phyloP scores from a whole-genome alignment of 2,113 vertebrate genomes.

The Xenus cinereus region DNA sequence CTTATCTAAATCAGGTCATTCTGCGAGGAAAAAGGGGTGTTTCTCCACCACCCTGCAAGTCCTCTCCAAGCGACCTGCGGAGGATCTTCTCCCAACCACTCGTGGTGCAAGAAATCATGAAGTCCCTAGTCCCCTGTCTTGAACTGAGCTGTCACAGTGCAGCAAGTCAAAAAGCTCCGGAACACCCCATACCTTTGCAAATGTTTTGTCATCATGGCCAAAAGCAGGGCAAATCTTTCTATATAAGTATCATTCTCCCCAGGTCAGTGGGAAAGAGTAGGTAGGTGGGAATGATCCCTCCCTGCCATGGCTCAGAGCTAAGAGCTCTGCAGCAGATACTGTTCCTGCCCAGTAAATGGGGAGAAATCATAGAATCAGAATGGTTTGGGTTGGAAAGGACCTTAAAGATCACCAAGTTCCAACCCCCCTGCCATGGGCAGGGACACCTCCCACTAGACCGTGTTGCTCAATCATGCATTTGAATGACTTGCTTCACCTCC shows the following conservation, averaged over 20 bases:
- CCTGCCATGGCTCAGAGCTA: neutral
- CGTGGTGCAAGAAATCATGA: rapidly evolving
- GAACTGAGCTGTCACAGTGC: neutral
- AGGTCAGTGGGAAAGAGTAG: neutral
- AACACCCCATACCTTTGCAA: neutral
- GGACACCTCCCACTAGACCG: neutral
- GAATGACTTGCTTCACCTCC: neutral
- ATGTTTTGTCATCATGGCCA: neutral
- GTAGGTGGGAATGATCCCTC: neutral
- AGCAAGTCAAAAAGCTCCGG: neutral
- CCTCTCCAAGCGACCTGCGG: too few species aligned
- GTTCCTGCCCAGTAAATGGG: neutral
- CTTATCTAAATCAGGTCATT: neutral
- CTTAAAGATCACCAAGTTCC: neutral
- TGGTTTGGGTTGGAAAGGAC: neutral
- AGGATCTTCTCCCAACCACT: neutral
- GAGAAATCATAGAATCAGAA: neutral
- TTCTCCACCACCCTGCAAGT: neutral
- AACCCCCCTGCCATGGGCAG: neutral
- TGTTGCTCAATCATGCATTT: neutral
- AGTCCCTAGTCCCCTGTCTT: neutral
- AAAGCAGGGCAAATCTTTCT: neutral
- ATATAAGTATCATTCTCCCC: neutral
- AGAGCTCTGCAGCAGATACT: neutral
- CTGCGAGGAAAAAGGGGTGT: neutral